Conservation (phyloP, 2,113 vertebrate species). For the Tautogolabrus adspersus region DNA sequence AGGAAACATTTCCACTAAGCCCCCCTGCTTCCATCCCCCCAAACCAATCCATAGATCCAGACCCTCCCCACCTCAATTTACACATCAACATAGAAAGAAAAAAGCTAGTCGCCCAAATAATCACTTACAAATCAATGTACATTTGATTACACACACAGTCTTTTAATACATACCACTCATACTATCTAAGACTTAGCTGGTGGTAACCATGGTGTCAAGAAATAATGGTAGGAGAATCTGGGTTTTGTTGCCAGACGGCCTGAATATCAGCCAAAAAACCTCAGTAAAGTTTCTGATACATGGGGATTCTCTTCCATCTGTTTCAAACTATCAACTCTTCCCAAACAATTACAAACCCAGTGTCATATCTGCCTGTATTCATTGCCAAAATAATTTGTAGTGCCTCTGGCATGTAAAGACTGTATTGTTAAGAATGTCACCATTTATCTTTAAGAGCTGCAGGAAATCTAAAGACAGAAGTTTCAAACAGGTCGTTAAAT, state of each 20-base stretch:
- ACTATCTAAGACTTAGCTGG: too few relatives aligned
- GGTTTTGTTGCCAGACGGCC: neutral
- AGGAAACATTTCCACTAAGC: too few relatives aligned
- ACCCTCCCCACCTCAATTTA: too few relatives aligned
- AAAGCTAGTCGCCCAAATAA: too few relatives aligned
- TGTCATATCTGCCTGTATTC: too few relatives aligned
- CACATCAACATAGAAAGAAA: too few relatives aligned
- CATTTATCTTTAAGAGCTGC: neutral
- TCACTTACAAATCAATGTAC: too few relatives aligned
- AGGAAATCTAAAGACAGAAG: neutral
- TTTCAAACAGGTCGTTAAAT: too few relatives aligned
- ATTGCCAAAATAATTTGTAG: neutral
- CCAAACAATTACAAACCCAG: neutral
- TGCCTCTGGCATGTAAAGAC: neutral
- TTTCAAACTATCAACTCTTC: neutral
- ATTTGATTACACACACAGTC: too few relatives aligned
- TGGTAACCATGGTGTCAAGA: neutral
- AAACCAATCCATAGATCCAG: too few relatives aligned
- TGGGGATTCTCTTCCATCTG: neutral
- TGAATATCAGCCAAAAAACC: neutral
- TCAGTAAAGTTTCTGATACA: neutral
- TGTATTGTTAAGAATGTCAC: neutral
- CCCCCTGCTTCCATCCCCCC: too few relatives aligned
- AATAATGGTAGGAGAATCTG: neutral
- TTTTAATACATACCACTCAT: too few relatives aligned